Base-by-base conservation (phyloP, 2,888 invertebrate species). In the Pandemis cinnamomeana region DNA sequence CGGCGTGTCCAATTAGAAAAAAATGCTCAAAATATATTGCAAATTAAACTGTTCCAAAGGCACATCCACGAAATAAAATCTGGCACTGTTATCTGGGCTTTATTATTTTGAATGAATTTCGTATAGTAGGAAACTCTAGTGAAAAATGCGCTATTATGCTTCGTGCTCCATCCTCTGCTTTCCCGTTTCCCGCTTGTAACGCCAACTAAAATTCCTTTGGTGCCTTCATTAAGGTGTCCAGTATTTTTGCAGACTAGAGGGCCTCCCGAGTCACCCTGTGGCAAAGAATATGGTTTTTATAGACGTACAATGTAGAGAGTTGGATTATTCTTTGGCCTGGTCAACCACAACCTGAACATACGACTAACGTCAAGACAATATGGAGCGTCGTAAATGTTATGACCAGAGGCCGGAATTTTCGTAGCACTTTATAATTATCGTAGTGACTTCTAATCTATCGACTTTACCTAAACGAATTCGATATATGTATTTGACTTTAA, bases 251-350 rank as follows among this genome's bases (percentile, higher is more conserved):
- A 63, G 7, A 63, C 63, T 0, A 63, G 27, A 7, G 63, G 63
- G 4, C 63, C 63, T 63, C 63, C 63, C 1, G 63, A 63, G 15
- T 63, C 63, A 11, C 63, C 63, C 63, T 63, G 20, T 11, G 20
- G 7, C 7, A 20, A 27, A 42, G 10, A 61, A 36, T 1, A 11
- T 60, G 5, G 2, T 15, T 7, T 15, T 55, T 8, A 36, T 36
- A 36, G 27, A 36, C 27, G 27, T 1, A 36, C 27, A 36, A 36
- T 36, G 27, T 36, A 36, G 27, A 36, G 27, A 4, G 27, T 36
- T 4, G 27, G 0, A 36, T 4, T 36, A 36, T 36, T 36, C 27
- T 2, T 36, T 36, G 27, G 4, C 27, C 27, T 36, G 27, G 27
- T 36, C 27, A 4, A 36, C 27, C 0, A 0, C 4, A 36, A 36